These are phyloP conservation scores for Lynx canadensis DNA, from an alignment of 2,113 vertebrate species.

Conservation along the genomic window DNA sequence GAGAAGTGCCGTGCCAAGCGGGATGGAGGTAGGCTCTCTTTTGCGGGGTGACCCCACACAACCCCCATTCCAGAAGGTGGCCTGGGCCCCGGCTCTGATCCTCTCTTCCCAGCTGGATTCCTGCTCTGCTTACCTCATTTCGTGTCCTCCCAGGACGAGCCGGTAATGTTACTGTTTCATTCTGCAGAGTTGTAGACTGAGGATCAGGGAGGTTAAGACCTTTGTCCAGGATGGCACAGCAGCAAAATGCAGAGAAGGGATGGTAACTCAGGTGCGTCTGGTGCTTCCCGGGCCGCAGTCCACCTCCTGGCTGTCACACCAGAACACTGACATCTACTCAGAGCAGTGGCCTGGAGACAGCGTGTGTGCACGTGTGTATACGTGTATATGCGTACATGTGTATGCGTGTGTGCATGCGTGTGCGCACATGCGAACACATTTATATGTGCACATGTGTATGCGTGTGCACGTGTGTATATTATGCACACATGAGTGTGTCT, in stretches of 20 bases:
- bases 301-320: not conserved
- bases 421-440: no score
- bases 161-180: no score
- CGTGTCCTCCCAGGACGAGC: no score
- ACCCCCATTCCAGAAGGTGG: not conserved
- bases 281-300: not conserved
- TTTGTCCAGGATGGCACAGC: not conserved
- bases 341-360: not conserved
- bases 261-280: not conserved
- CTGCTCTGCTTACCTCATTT: no score
- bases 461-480: no score
- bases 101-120: no score
- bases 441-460: not conserved
- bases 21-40: not conserved
- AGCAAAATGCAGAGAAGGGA: not conserved
- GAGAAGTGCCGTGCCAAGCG: rapidly evolving
- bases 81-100: rapidly evolving
- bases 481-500: rapidly evolving
- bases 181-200: not conserved
- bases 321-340: not conserved
- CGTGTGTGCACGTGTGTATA: no score
- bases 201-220: not conserved
- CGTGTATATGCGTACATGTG: no score
- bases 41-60: not conserved
- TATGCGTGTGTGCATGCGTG: no score